Percentiles rank a stretch among this genome's conserved stretches.
phyloP scores from a whole-genome alignment of 2,797 vertebrate species.

The Takifugu rubripes region DNA sequence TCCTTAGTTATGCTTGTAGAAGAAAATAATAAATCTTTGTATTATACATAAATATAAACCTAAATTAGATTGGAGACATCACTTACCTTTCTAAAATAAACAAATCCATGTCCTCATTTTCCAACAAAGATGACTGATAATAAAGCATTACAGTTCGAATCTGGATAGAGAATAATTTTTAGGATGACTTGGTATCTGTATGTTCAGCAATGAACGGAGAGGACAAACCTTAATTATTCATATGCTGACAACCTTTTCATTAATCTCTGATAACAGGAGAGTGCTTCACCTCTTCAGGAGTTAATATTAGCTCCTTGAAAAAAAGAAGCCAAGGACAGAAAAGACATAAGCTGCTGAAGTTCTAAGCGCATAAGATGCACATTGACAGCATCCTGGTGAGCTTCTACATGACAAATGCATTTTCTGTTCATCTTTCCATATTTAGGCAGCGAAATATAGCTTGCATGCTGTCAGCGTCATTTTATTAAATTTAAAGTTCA shows the following conservation, averaged over 20 bases:
- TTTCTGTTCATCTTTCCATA: too few species aligned
- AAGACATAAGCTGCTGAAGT: conserved; percentile 9
- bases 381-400: not conserved
- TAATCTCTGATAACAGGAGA: conserved; percentile 63
- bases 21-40: too few species aligned
- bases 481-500: not conserved
- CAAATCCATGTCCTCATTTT: too few species aligned
- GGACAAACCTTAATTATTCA: conserved; percentile 74
- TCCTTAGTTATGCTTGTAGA: too few species aligned
- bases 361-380: conserved; percentile 5
- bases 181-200: too few species aligned
- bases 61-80: too few species aligned
- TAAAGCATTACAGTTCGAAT: too few species aligned
- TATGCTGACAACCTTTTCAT: conserved; percentile 69
- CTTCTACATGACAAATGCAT: not conserved
- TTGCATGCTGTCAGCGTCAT: not conserved
- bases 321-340: conserved; percentile 29
- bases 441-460: not conserved
- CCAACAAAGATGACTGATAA: too few species aligned
- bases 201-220: conserved; percentile 56
- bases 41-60: too few species aligned
- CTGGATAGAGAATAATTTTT: too few species aligned
- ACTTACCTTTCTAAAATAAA: too few species aligned
- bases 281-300: conserved; percentile 60
- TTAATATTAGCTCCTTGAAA: conserved; percentile 65